Conservation (phyloP, 2,797 vertebrate genomes). For the Thunnus albacares region DNA sequence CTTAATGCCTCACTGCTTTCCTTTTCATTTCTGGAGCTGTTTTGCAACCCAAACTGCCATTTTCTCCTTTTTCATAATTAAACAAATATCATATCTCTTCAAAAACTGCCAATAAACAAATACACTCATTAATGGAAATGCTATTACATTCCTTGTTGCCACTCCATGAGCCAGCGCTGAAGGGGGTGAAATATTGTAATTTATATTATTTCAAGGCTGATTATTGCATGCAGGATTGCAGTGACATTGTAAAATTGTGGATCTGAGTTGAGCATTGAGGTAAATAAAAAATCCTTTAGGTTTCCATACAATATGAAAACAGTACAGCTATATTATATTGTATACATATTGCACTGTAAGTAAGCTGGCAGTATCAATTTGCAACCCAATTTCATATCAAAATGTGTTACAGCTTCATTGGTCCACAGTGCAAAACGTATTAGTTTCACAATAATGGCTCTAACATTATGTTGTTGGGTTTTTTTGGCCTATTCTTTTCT, state of each 20-base stretch:
- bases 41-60: slow-evolving; percentile 36
- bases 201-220: slow-evolving; percentile 47
- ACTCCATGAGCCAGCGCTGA: slow-evolving; percentile 35
- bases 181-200: slow-evolving; percentile 52
- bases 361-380: not conserved
- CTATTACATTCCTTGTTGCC: slow-evolving; percentile 49
- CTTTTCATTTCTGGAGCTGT: slow-evolving; percentile 59
- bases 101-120: slow-evolving; percentile 61
- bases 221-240: slow-evolving; percentile 37
- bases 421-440: no score
- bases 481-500: no score
- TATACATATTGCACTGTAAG: slow-evolving; percentile 1
- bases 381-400: no score
- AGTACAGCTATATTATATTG: not conserved
- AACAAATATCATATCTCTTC: slow-evolving; percentile 61
- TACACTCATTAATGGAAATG: slow-evolving; percentile 64
- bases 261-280: not conserved
- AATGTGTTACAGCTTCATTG: no score
- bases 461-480: no score
- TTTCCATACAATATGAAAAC: slow-evolving; percentile 15
- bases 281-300: slow-evolving; percentile 22
- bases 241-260: slow-evolving; percentile 6
- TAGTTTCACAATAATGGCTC: no score
- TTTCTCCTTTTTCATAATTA: slow-evolving; percentile 59
- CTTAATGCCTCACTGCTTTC: slow-evolving; percentile 54